Percentiles rank a stretch among this genome's conserved stretches.
phyloP scores from a whole-genome alignment of 1,140 invertebrate species.

The Diachasma alloeum region DNA sequence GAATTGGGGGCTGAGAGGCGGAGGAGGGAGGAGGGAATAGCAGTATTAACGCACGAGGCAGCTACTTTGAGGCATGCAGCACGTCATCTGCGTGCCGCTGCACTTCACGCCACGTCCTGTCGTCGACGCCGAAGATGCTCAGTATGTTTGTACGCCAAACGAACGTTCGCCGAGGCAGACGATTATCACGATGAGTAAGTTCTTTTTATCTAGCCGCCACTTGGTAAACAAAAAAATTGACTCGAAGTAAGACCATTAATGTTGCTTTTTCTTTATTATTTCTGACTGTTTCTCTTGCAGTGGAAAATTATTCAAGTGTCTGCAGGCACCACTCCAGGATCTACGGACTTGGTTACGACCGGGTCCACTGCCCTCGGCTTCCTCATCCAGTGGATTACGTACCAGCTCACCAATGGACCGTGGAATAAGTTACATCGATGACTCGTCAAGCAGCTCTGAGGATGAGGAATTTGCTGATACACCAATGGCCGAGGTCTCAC shows the following conservation, averaged over 20 bases:
- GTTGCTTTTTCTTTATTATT: too few species aligned
- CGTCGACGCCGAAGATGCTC: conserved; percentile 68
- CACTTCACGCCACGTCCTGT: conserved; percentile 58
- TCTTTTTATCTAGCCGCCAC: not conserved
- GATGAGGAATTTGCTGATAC: conserved; percentile 54
- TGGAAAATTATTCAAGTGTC: conserved; percentile 69
- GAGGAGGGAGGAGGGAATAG: conserved; percentile 57
- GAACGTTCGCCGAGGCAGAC: conserved; percentile 69
- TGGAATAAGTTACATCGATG: conserved; percentile 54
- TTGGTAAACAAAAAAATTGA: not conserved
- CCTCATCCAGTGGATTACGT: conserved; percentile 44
- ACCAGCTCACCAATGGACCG: conserved; percentile 52
- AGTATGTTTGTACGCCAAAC: conserved; percentile 69
- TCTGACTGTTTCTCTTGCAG: conserved; percentile 43
- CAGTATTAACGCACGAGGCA: conserved; percentile 52
- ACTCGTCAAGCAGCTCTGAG: conserved; percentile 52
- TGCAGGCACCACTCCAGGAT: conserved; percentile 68
- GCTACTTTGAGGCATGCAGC: conserved; percentile 54
- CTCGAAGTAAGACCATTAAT: too few species aligned
- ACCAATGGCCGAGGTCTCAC: conserved; percentile 48
- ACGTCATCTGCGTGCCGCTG: conserved; percentile 55
- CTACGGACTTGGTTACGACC: conserved; percentile 68
- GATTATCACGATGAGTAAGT: conserved; percentile 65
- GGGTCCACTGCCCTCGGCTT: conserved; percentile 50
- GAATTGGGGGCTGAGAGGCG: conserved; percentile 58